phyloP scores from a whole-genome alignment of 2,797 vertebrate species.

The Pipistrellus kuhlii region DNA sequence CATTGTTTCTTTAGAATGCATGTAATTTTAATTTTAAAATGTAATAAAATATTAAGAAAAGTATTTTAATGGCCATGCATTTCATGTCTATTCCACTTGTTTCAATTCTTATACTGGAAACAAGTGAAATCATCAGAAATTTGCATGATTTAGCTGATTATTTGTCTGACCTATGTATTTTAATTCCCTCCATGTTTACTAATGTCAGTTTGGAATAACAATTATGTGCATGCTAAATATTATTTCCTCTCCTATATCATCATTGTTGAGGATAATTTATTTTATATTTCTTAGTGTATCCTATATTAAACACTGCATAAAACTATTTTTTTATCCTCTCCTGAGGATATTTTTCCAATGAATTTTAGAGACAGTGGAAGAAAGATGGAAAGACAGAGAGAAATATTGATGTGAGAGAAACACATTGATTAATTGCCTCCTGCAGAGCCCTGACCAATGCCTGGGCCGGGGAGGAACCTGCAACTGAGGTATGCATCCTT shows the following conservation, averaged over 20 bases:
- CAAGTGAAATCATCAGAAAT: neutral
- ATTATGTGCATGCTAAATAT: neutral
- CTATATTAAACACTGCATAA: neutral
- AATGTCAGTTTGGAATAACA: neutral
- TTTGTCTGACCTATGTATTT: neutral
- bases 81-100: neutral
- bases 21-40: constrained; percentile 20
- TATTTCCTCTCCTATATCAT: neutral
- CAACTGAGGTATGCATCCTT: too few species aligned
- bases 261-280: constrained; percentile 20
- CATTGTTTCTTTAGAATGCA: constrained; percentile 4
- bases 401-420: too few species aligned
- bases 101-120: neutral
- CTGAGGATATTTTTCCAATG: too few species aligned
- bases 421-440: too few species aligned
- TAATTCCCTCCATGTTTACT: neutral
- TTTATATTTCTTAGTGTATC: constrained; percentile 1
- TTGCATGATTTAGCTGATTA: neutral
- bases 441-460: too few species aligned
- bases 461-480: too few species aligned
- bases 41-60: constrained; percentile 9
- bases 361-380: too few species aligned
- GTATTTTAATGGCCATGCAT: neutral
- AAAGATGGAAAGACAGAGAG: too few species aligned
- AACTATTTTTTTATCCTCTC: too few species aligned